A percentile compares a stretch with the other conserved stretches of the same genome.
These are phyloP conservation scores for Solenopsis fugax DNA, from an alignment of 1,140 invertebrate species.

Conservation along the genomic window DNA sequence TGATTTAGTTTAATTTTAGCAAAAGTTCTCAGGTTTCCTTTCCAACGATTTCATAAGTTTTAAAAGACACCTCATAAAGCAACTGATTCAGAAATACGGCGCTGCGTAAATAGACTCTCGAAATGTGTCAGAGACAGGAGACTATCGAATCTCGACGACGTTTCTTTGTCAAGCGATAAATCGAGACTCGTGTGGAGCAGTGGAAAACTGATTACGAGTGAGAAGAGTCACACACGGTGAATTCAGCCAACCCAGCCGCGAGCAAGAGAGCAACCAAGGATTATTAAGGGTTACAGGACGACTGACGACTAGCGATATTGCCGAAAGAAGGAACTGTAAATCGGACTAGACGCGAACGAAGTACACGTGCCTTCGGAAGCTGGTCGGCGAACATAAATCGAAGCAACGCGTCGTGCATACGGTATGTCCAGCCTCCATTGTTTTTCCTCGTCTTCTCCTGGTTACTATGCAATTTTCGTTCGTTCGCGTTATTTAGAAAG, in stretches of 20 bases:
- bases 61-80: not conserved
- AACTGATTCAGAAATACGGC: not conserved
- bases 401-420: constrained; percentile 15
- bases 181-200: not conserved
- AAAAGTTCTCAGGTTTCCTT: not conserved
- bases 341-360: not conserved
- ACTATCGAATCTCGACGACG: constrained; percentile 26
- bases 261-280: not conserved
- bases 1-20: not conserved
- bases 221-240: not conserved
- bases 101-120: constrained; percentile 6
- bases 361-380: not conserved
- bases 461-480: constrained; percentile 5
- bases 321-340: not conserved
- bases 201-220: not conserved
- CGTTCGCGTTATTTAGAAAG: not conserved
- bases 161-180: constrained; percentile 35
- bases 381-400: constrained; percentile 6
- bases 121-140: constrained; percentile 18
- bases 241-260: not conserved
- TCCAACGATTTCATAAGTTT: not conserved
- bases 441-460: not conserved
- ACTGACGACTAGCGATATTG: not conserved
- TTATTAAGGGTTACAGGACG: constrained; percentile 7
- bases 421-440: constrained; percentile 16